Conservation (phyloP, 2,113 vertebrate genomes). For the Halcyon malimbica region DNA sequence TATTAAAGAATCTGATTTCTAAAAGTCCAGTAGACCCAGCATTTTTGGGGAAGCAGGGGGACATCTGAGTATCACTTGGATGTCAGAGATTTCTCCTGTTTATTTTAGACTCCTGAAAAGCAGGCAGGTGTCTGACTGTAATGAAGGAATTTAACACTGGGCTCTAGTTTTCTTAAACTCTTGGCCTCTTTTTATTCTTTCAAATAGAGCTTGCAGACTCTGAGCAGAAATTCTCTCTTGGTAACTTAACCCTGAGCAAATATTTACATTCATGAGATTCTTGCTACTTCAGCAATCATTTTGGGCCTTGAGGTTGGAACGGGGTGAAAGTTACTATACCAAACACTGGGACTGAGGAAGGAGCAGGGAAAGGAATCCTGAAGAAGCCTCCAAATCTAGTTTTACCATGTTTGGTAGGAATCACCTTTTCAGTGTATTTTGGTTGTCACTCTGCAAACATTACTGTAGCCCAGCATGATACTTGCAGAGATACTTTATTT, state of each 20-base stretch:
- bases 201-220: not conserved
- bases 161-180: conserved; percentile 44
- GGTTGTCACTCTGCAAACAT: not conserved
- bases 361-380: not conserved
- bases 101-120: not conserved
- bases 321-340: not conserved
- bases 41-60: not conserved
- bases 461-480: not conserved
- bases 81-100: not conserved
- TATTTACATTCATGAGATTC: conserved; percentile 62
- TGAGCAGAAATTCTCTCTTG: conserved; percentile 28
- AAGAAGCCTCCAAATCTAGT: not conserved
- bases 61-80: not conserved
- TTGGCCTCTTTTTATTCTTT: conserved; percentile 34
- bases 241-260: conserved; percentile 41
- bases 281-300: conserved; percentile 44
- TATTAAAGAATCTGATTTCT: not conserved
- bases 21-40: not conserved
- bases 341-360: not conserved
- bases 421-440: not conserved
- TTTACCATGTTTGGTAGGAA: not conserved
- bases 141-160: conserved; percentile 25
- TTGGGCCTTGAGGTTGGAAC: not conserved
- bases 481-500: not conserved
- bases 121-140: not conserved